phyloP scores from a whole-genome alignment of 2,888 invertebrate species.

The Onchidella celtica region DNA sequence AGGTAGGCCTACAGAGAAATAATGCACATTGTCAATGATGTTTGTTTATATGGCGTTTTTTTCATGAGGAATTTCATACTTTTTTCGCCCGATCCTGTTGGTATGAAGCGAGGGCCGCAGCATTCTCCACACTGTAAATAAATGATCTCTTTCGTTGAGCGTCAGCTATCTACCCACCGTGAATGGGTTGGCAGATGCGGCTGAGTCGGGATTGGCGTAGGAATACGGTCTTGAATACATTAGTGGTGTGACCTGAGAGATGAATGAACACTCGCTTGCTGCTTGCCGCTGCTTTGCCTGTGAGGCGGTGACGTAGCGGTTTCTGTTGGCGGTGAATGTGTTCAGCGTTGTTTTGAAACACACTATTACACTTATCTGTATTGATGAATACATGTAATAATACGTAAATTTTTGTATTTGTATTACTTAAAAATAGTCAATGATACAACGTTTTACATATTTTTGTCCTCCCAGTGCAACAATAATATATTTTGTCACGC shows the following conservation, averaged over 20 bases:
- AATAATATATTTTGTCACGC: too few relatives aligned
- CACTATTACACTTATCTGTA: not conserved
- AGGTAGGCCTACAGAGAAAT: too few relatives aligned
- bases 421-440: too few relatives aligned
- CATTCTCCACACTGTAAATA: not conserved
- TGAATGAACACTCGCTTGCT: constrained; percentile 39
- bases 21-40: not conserved
- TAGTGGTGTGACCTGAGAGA: constrained; percentile 6
- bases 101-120: constrained; percentile 1
- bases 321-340: not conserved
- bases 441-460: too few relatives aligned
- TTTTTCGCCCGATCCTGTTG: not conserved
- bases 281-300: not conserved
- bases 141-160: not conserved
- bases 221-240: constrained; percentile 37
- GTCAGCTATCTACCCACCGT: constrained; percentile 7
- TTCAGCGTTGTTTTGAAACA: not conserved
- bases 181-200: constrained; percentile 17
- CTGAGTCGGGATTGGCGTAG: constrained; percentile 1
- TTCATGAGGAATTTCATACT: not conserved
- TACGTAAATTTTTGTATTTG: too few relatives aligned
- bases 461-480: too few relatives aligned
- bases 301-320: not conserved
- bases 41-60: not conserved
- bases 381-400: too few relatives aligned